Evolutionary conservation across 1,140 invertebrate species (phyloP), one percentile per base, ranked within the genome.

Genomic region (Heliconius melpomene): DNA sequence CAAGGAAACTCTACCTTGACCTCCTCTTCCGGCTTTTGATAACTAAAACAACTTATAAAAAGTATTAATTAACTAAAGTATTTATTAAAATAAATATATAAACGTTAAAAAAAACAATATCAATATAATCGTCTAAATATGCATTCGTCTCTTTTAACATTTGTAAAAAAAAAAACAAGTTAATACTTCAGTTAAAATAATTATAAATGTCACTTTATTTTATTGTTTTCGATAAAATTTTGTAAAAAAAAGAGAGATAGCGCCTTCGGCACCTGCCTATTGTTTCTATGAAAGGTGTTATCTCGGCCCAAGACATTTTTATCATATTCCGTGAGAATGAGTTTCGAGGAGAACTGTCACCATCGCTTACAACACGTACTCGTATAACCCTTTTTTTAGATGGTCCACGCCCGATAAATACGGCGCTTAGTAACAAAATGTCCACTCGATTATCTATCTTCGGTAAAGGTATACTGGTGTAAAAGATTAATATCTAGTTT

Each of bases 341-440:
- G 79, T 89, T 88, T 86, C 85, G 81, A 85, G 78, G 84, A 72
- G 79, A 85, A 82, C 88, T 88, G 89, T 91, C 90, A 86, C 86
- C 87, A 90, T 87, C 89, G 81, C 85, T 89, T 90, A 88, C 82
- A 85, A 86, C 83, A 87, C 85, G 82, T 83, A 87, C 83, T 86
- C 85, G 83, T 85, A 84, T 86, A 87, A 84, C 87, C 89, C 87
- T 90, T 91, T 87, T 32, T 87, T 85, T 83, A 88, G 88, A 90
- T 90, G 85, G 78, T 78, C 78, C 82, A 81, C 82, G 77, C 78
- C 81, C 77, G 89, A 91, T 90, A 91, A 89, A 84, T 83, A 82
- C 75, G 80, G 82, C 87, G 88, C 86, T 83, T 84, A 83, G 84
- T 86, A 86, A 93, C 90, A 93, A 91, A 91, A 90, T 90, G 88